These are phyloP conservation scores for Forbesichthys papilliferus DNA, from an alignment of 2,113 vertebrate species.

Conservation along the genomic window DNA sequence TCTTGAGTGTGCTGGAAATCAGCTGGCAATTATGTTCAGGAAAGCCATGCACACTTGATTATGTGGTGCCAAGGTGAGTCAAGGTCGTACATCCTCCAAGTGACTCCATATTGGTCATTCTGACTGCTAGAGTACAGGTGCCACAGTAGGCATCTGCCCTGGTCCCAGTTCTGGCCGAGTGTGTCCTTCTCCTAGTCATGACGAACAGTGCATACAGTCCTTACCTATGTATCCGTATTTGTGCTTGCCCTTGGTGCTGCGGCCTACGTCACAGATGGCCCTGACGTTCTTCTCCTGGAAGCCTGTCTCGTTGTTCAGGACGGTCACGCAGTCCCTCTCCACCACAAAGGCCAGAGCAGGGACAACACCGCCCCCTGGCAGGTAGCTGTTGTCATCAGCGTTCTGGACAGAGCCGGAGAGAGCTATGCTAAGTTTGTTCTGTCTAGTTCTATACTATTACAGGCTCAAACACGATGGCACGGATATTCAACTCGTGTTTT, in stretches of 20 bases:
- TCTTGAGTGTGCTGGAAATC: no score
- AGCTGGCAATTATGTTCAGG: no score
- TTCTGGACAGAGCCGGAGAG: conserved; percentile 60
- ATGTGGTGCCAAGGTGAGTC: no score
- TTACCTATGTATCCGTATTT: conserved; percentile 80
- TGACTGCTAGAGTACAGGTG: no score
- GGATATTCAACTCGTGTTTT: no score
- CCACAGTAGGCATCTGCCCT: no score
- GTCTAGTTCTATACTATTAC: no score
- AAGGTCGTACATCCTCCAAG: no score
- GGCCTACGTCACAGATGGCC: conserved; percentile 80
- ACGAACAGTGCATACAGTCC: neutral
- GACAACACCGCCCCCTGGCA: conserved; percentile 3
- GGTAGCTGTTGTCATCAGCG: conserved; percentile 80
- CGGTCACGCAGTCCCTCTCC: conserved; percentile 71
- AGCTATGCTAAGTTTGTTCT: neutral
- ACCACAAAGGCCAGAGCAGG: conserved; percentile 77
- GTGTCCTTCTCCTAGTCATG: neutral
- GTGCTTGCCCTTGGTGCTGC: conserved; percentile 82
- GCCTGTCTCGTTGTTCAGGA: conserved; percentile 79
- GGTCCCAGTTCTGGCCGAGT: neutral
- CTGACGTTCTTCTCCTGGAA: conserved; percentile 76
- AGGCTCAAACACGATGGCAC: no score
- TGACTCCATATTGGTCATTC: no score
- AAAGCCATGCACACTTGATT: no score